Evolutionary conservation across 2,888 invertebrate genomes (phyloP).

Genomic region (Eledona agricola): DNA sequence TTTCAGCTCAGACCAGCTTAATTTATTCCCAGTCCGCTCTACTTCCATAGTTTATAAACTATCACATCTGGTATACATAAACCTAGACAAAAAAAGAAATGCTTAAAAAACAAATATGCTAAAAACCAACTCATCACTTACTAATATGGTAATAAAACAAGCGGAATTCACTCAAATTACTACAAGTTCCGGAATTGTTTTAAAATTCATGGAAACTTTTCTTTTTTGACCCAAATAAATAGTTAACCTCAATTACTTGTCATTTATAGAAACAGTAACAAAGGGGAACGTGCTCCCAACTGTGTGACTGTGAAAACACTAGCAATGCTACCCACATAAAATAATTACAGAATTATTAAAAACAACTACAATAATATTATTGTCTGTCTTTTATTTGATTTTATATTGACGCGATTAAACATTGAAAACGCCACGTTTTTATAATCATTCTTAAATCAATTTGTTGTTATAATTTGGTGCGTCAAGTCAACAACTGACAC

Average conservation of each 20-base stretch:
- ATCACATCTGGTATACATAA: constrained; percentile 46
- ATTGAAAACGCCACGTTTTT: too few species aligned
- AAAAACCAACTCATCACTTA: constrained; percentile 4
- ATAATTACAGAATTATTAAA: too few species aligned
- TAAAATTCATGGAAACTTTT: constrained; percentile 39
- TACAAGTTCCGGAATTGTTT: constrained; percentile 21
- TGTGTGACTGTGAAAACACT: background rate
- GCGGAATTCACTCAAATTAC: constrained; percentile 10
- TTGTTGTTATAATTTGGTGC: too few species aligned
- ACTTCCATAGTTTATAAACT: constrained; percentile 43
- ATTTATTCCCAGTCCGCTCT: constrained; percentile 51
- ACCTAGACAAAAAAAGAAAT: constrained; percentile 4
- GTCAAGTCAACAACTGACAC: too few species aligned
- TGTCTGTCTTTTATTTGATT: too few species aligned
- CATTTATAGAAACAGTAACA: constrained; percentile 19
- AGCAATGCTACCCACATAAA: background rate
- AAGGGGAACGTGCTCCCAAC: constrained; percentile 1
- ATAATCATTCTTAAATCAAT: too few species aligned
- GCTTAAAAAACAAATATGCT: background rate
- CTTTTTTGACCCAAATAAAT: constrained; percentile 46
- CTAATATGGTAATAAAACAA: constrained; percentile 9
- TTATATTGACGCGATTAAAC: too few species aligned
- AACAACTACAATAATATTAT: too few species aligned
- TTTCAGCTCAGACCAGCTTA: constrained; percentile 82
- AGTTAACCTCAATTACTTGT: constrained; percentile 46